A percentile compares a stretch with the other conserved stretches of the same genome.
These are phyloP conservation scores for Chrysotoxum bicinctum DNA, from an alignment of 2,888 invertebrate species.

Conservation along the genomic window DNA sequence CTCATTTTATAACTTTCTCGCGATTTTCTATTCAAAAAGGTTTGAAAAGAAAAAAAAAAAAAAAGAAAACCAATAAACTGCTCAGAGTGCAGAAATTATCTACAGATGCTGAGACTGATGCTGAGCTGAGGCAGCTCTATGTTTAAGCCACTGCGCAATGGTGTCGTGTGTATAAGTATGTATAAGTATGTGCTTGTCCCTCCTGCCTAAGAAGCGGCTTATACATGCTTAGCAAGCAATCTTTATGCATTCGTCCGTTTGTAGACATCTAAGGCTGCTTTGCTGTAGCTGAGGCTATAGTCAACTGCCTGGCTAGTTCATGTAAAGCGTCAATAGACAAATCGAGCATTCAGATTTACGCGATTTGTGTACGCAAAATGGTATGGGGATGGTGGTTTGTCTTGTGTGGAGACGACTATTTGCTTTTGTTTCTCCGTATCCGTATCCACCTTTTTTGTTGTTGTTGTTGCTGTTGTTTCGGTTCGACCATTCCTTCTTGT, in stretches of 20 bases:
- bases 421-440: conserved; percentile 63
- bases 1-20: conserved; percentile 51
- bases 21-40: conserved; percentile 22
- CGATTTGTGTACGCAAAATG: conserved; percentile 69
- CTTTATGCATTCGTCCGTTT: conserved; percentile 11
- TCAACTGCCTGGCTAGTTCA: conserved; percentile 46
- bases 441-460: conserved; percentile 51
- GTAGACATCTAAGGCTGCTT: conserved; percentile 16
- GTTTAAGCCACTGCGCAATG: conserved; percentile 34
- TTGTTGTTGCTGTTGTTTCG: neutral
- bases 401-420: conserved; percentile 38
- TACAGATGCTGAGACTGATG: conserved; percentile 31
- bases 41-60: neutral
- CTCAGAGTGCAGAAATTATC: conserved; percentile 11
- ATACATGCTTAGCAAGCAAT: conserved; percentile 42
- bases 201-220: conserved; percentile 51
- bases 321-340: conserved; percentile 72
- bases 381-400: neutral
- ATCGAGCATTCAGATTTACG: conserved; percentile 72
- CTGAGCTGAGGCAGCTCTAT: conserved; percentile 26
- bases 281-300: conserved; percentile 12
- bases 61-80: conserved; percentile 30
- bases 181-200: conserved; percentile 18
- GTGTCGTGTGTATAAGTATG: conserved; percentile 25
- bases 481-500: neutral